phyloP scores from a whole-genome alignment of 92 coral and sea anemone species.

The Pocillopora meandrina region DNA sequence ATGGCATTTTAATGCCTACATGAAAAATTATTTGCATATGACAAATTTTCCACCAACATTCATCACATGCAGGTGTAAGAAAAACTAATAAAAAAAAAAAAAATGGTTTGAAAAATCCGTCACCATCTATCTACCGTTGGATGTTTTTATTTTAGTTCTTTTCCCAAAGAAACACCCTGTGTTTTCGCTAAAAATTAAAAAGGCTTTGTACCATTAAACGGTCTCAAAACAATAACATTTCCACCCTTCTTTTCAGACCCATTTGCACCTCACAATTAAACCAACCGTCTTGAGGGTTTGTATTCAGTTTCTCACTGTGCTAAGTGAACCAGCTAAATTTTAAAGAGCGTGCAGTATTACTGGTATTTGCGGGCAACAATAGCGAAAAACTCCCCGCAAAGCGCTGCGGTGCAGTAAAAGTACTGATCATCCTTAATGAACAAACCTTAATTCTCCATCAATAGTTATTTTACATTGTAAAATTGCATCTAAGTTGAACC shows the following conservation, averaged over 20 bases:
- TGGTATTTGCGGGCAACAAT: background rate
- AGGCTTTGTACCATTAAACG: background rate
- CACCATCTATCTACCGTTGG: background rate
- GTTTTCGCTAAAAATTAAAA: background rate
- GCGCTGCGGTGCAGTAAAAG: background rate
- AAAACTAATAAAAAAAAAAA: too few species aligned
- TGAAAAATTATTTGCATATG: constrained; percentile 6
- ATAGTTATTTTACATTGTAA: background rate
- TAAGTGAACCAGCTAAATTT: background rate
- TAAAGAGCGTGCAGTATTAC: background rate
- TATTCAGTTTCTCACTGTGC: background rate
- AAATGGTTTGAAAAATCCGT: background rate
- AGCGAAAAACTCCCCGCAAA: too few species aligned
- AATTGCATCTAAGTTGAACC: background rate
- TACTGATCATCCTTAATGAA: background rate
- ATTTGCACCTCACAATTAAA: background rate
- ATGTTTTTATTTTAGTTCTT: background rate
- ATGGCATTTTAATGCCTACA: background rate
- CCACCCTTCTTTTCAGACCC: background rate
- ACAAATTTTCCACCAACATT: background rate
- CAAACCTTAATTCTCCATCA: background rate
- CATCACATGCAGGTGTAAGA: background rate
- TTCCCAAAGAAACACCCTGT: background rate
- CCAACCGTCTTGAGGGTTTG: background rate
- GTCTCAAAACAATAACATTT: background rate